Conservation (phyloP, 2,888 invertebrate genomes). For the Sphinx pinastri region DNA sequence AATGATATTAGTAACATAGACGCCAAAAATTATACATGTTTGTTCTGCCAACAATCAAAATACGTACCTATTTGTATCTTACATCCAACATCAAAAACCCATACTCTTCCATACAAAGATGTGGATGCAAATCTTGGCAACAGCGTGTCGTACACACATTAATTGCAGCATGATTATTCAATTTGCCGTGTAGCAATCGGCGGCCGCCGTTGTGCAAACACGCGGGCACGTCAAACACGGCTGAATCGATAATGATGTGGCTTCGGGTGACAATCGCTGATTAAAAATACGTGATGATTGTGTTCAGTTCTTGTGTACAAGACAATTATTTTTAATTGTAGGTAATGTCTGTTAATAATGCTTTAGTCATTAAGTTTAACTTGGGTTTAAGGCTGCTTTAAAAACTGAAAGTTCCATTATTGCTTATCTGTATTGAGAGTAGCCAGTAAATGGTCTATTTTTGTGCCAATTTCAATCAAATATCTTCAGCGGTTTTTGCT, state of each 20-base stretch:
- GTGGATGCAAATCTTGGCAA: conserved; percentile 56
- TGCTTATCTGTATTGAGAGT: no score
- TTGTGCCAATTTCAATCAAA: no score
- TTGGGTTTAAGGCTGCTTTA: no score
- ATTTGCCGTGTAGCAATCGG: conserved; percentile 81
- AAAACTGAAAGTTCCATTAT: no score
- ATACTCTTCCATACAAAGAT: neutral
- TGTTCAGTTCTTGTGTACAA: no score
- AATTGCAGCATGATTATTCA: conserved; percentile 78
- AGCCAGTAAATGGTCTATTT: no score
- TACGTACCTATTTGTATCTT: neutral
- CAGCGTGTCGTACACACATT: conserved; percentile 66
- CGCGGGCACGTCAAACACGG: conserved; percentile 65
- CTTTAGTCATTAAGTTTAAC: no score
- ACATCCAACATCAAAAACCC: neutral
- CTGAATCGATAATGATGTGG: conserved; percentile 54
- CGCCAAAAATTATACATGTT: neutral
- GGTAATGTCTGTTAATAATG: no score
- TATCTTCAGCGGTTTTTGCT: no score
- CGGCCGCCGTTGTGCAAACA: conserved; percentile 79
- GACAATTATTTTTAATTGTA: no score
- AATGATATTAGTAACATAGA: no score
- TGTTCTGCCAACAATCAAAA: no score
- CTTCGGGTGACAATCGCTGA: neutral
- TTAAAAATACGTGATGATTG: neutral